Evolutionary conservation across 1,140 invertebrate species (phyloP), one percentile per base, ranked within the genome.

Genomic region (Calosoma granatense): DNA sequence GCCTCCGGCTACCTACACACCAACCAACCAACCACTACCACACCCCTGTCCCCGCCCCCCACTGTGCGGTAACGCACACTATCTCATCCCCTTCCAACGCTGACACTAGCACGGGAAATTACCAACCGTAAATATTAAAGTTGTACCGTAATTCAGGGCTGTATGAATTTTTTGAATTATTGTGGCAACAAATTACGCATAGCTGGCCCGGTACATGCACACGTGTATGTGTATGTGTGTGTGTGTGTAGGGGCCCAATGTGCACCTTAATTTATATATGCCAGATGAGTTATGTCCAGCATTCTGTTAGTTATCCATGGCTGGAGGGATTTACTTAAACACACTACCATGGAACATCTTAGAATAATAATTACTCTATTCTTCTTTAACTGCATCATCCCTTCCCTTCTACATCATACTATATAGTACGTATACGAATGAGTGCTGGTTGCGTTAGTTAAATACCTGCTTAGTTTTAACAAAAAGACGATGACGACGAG

Each of bases 111-210:
- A 47, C 41, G 41, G 41, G 41, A 47, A 47, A 47, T 47, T 47
- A 47, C 9, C 41, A 47, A 17, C 41, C 41, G 41, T 47, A 47
- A 47, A 47, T 47, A 47, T 47, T 47, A 47, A 47, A 47, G 41
- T 47, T 47, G 41, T 17, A 17, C 41, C 9, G 41, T 17, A 47
- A 12, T 47, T 47, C 26, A 30, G 26, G 26, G 26, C 26, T 30
- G 26, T 30, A 30, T 30, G 26, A 30, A 30, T 30, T 30, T 30
- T 30, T 30, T 30, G 26, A 30, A 30, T 30, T 30, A 30, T 30
- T 30, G 26, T 30, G 26, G 26, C 26, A 6, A 30, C 26, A 30
- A 30, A 30, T 30, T 30, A 30, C 26, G 26, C 26, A 30, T 14
- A 6, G 26, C 6, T 14, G 4, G 14, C 26, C 26, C 14, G 6